Base-by-base conservation (phyloP, 1,140 invertebrate species). In the Arion vulgaris region DNA sequence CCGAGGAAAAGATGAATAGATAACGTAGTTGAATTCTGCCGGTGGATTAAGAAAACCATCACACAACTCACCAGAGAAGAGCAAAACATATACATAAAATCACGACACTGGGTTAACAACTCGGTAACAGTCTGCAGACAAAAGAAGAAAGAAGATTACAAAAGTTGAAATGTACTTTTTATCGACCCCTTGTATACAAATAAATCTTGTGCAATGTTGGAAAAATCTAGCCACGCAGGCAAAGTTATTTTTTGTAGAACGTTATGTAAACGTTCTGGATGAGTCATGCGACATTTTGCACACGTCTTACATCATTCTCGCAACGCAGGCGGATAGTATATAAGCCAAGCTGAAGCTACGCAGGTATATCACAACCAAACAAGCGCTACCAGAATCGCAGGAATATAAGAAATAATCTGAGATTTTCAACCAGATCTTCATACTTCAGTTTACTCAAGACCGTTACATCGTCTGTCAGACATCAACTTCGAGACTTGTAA, bases 211-310 rank as follows among this genome's bases (percentile, higher is more conserved):
- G n/a, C n/a, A n/a, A n/a, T n/a, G n/a, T n/a, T n/a, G n/a, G 41
- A 76, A 76, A n/a, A 76, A 19, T 76, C 15, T 49, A 53, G 74
- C 74, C 74, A 76, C 74, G 74, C 74, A 76, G 74, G 11, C 41
- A 57, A 28, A 17, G 45, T 76, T 45, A 76, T 19, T 53, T 28
- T n/a, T n/a, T n/a, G n/a, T n/a, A n/a, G n/a, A n/a, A n/a, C 45
- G n/a, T n/a, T n/a, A n/a, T n/a, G n/a, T n/a, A n/a, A n/a, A n/a
- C n/a, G 28, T 53, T 66, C 62, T 66, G n/a, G 28, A 11, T 76
- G 74, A 76, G 74, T 76, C 74, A 76, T 76, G 74, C 74, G 74
- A 76, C 74, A 28, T 39, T 41, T 73, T 73, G 71, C 71, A 73
- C 23, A 73, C 38, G 38, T 26, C 1, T 76, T 76, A 19, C 74